Evolutionary conservation across 2,113 vertebrate species (phyloP).

Genomic region (Melospiza melodia): DNA sequence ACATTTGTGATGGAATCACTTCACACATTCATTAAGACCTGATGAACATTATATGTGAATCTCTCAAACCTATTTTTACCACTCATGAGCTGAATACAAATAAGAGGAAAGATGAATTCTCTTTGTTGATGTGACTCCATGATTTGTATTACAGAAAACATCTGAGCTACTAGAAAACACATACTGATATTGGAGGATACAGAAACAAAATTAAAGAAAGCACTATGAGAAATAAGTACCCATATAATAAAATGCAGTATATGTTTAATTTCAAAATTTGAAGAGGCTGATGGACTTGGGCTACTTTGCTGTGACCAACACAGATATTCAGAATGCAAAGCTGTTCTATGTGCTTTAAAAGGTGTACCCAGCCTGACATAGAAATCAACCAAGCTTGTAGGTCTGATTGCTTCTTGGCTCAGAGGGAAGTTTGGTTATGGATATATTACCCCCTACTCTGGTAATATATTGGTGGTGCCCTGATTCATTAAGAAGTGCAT

Average conservation of each 20-base stretch:
- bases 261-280: background rate
- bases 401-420: background rate
- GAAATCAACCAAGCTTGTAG: background rate
- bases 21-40: conserved; percentile 27
- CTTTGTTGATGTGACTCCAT: background rate
- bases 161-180: background rate
- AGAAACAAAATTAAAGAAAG: background rate
- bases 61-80: conserved; percentile 34
- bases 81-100: conserved; percentile 10
- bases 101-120: conserved; percentile 2
- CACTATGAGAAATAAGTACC: background rate
- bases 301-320: background rate
- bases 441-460: background rate
- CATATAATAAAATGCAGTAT: background rate
- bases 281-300: background rate
- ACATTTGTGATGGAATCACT: conserved; percentile 41
- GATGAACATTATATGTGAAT: conserved; percentile 33
- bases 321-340: background rate
- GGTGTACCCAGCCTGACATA: background rate
- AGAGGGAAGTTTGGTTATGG: background rate
- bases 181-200: background rate
- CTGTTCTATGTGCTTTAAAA: background rate
- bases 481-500: background rate
- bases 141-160: background rate
- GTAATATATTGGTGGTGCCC: background rate